Evolutionary conservation across 2,888 invertebrate species (phyloP).

Genomic region (Crepidodera aurea): DNA sequence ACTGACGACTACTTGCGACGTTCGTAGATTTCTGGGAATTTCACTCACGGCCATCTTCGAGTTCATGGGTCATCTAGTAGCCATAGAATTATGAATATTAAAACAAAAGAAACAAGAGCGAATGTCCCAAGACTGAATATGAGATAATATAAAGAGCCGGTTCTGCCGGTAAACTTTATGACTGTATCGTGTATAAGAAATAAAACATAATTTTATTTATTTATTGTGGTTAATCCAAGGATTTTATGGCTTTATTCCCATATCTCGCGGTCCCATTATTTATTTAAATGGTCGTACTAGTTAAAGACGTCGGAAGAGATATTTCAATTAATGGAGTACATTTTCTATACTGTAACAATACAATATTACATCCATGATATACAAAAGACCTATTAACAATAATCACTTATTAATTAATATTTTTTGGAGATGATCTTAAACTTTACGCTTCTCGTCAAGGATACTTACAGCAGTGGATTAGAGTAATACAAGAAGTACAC

Average conservation of each 20-base stretch:
- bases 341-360: too few species aligned
- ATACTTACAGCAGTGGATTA: too few species aligned
- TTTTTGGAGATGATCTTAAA: too few species aligned
- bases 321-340: too few species aligned
- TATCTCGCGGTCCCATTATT: conserved; percentile 13
- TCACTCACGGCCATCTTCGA: conserved; percentile 44
- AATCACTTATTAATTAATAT: too few species aligned
- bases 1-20: conserved; percentile 40
- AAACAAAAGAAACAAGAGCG: conserved; percentile 46
- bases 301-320: too few species aligned
- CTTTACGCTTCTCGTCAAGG: too few species aligned
- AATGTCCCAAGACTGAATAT: conserved; percentile 38
- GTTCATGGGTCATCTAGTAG: conserved; percentile 45
- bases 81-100: conserved; percentile 46
- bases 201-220: conserved; percentile 44
- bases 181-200: conserved; percentile 41
- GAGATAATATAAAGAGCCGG: conserved; percentile 41
- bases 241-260: conserved; percentile 38
- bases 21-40: conserved; percentile 41
- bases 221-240: conserved; percentile 40
- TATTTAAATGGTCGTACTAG: conserved; percentile 1
- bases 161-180: conserved; percentile 34
- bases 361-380: too few species aligned
- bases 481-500: too few species aligned
- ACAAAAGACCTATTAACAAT: too few species aligned